phyloP scores from a whole-genome alignment of 2,888 invertebrate genomes.

The Toxonevra muliebris region DNA sequence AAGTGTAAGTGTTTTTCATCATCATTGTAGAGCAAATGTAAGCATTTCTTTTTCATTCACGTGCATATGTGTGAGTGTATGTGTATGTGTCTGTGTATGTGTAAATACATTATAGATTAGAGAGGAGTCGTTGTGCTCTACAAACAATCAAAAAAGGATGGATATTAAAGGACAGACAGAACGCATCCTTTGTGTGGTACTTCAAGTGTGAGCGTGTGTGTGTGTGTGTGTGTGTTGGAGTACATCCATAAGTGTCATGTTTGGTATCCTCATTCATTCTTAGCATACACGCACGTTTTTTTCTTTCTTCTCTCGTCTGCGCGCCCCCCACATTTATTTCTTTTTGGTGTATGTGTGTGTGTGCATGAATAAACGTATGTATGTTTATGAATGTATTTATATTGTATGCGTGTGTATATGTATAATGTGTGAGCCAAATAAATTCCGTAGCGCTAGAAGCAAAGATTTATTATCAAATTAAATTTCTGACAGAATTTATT shows the following conservation, averaged over 20 bases:
- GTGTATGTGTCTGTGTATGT: background rate
- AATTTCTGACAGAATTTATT: conserved; percentile 68
- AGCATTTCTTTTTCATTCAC: background rate
- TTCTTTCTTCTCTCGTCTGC: conserved; percentile 25
- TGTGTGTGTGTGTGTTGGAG: conserved; percentile 25
- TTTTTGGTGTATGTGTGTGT: conserved; percentile 23
- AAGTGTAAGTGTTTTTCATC: conserved; percentile 12
- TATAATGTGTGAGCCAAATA: conserved; percentile 57
- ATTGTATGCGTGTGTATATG: too few relatives aligned
- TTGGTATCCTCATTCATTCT: conserved; percentile 51
- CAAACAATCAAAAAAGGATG: conserved; percentile 16
- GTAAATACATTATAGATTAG: conserved; percentile 1
- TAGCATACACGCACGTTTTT: conserved; percentile 57
- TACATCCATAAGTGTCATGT: conserved; percentile 60
- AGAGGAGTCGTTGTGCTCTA: too few relatives aligned
- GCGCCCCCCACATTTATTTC: too few relatives aligned
- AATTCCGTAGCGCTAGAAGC: conserved; percentile 66
- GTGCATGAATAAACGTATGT: conserved; percentile 36
- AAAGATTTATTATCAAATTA: conserved; percentile 68
- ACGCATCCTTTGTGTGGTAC: conserved; percentile 13
- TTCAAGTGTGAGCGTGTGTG: conserved; percentile 7
- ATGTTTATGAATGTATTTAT: conserved; percentile 38
- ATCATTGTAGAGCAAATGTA: background rate
- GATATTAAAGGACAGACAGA: conserved; percentile 13
- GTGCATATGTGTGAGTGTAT: background rate